Percentiles rank a stretch among this genome's conserved stretches.
Evolutionary conservation across 2,113 vertebrate species (phyloP).

Genomic region (Chiloscyllium plagiosum): DNA sequence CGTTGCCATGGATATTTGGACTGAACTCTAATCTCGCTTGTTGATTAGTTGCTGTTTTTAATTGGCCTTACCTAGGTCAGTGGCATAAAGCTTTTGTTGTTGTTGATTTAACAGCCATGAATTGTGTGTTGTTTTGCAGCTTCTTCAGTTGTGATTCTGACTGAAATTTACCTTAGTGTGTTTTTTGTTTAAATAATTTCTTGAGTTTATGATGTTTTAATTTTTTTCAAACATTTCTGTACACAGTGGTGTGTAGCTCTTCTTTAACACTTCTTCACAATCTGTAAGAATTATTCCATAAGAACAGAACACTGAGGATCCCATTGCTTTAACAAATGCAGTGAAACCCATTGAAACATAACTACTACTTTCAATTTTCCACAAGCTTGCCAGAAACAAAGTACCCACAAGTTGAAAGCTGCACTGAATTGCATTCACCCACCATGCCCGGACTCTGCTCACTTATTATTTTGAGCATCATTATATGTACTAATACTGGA

Average conservation of each 20-base stretch:
- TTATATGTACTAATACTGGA: not conserved
- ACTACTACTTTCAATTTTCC: not conserved
- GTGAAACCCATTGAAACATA: no score
- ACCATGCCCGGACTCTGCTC: not conserved
- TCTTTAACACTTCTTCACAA: not conserved
- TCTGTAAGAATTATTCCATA: not conserved
- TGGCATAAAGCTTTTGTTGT: not conserved
- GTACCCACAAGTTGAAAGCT: not conserved
- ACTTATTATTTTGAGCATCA: not conserved
- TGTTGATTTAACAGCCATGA: not conserved
- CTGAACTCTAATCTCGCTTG: not conserved
- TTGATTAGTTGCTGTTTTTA: not conserved
- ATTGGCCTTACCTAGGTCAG: not conserved
- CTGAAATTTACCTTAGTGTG: not conserved
- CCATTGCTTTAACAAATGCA: not conserved
- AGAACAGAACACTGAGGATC: not conserved
- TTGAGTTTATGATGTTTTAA: not conserved
- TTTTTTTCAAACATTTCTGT: not conserved
- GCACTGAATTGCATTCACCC: not conserved
- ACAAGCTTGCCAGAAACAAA: not conserved
- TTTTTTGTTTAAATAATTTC: not conserved
- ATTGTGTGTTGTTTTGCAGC: not conserved
- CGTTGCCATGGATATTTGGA: not conserved
- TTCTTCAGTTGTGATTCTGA: not conserved
- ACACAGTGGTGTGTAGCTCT: not conserved